These are phyloP conservation scores for Centropus unirufus DNA, from an alignment of 2,113 vertebrate species.

Conservation along the genomic window DNA sequence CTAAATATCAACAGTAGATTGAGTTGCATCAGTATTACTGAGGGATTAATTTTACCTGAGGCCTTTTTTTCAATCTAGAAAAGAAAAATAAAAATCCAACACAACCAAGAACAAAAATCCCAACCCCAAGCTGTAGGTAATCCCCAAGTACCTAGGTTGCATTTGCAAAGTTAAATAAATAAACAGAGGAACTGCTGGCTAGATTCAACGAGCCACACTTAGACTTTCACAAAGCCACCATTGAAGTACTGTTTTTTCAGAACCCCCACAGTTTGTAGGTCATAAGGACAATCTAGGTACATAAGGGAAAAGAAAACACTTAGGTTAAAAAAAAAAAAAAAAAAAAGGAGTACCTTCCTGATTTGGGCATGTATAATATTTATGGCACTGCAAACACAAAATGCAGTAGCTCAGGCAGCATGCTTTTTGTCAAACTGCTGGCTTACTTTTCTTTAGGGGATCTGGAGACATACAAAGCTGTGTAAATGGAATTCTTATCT, in stretches of 20 bases:
- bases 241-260: constrained; percentile 5
- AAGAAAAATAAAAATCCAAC: background rate
- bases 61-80: background rate
- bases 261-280: background rate
- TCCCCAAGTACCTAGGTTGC: background rate
- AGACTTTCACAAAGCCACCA: background rate
- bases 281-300: background rate
- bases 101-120: background rate
- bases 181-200: constrained; percentile 18
- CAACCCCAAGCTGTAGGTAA: background rate
- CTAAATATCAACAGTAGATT: background rate
- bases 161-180: constrained; percentile 39
- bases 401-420: background rate
- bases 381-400: background rate
- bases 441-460: background rate
- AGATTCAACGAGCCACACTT: background rate
- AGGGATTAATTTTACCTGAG: background rate
- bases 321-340: background rate
- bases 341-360: background rate
- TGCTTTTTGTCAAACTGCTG: background rate
- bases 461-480: background rate
- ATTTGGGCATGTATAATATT: background rate
- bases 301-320: constrained; percentile 32
- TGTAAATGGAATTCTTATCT: background rate
- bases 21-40: background rate